Conservation (phyloP, 2,888 invertebrate genomes). For the Anticlea derivata region DNA sequence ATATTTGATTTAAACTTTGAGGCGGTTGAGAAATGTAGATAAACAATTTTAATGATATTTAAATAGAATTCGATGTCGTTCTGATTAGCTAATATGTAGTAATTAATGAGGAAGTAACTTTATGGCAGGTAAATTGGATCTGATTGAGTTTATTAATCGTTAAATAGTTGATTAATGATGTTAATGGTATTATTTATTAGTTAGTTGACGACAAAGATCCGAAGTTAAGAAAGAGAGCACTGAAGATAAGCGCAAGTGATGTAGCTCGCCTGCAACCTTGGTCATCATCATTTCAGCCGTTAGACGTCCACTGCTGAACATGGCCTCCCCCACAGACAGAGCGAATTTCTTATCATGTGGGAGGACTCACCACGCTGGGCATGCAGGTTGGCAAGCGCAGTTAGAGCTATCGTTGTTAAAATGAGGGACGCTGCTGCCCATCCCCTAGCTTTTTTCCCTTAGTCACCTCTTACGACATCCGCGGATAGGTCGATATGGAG, state of each 20-base stretch:
- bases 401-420: too few species aligned
- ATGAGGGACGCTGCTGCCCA: too few species aligned
- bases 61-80: constrained; percentile 20
- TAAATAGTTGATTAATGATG: constrained; percentile 15
- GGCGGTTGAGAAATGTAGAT: constrained; percentile 12
- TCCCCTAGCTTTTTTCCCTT: too few species aligned
- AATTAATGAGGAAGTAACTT: constrained; percentile 28
- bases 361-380: too few species aligned
- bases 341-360: too few species aligned
- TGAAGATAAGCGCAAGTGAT: neutral
- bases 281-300: too few species aligned
- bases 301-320: too few species aligned
- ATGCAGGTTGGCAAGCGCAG: too few species aligned
- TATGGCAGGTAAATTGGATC: constrained; percentile 23
- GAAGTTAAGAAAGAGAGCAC: neutral
- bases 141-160: constrained; percentile 24
- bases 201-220: constrained; percentile 2
- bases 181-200: neutral
- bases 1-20: neutral
- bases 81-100: constrained; percentile 24
- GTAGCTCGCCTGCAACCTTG: neutral
- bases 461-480: too few species aligned
- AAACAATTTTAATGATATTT: constrained; percentile 15
- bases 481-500: too few species aligned
- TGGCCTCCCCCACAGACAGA: too few species aligned